These are phyloP conservation scores for Lasioglossum albipes DNA, from an alignment of 1,140 invertebrate species.

Conservation along the genomic window DNA sequence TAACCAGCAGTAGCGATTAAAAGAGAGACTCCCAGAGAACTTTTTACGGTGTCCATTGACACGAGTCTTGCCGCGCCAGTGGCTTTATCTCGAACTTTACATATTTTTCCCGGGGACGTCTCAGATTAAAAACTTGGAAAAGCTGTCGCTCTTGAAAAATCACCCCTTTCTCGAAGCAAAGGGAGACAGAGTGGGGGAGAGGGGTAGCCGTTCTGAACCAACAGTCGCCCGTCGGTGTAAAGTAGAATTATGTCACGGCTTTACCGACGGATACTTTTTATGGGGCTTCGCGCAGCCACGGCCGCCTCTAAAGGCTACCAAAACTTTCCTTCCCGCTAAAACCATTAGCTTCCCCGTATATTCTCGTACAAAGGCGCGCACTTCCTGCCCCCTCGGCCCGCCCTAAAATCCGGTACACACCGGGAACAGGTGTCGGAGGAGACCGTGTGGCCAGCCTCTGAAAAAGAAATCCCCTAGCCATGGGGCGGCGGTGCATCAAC, in stretches of 20 bases:
- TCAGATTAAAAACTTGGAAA: conserved; percentile 9
- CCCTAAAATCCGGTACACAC: conserved; percentile 15
- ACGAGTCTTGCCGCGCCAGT: too few relatives aligned
- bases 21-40: too few relatives aligned
- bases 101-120: neutral
- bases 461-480: conserved; percentile 17
- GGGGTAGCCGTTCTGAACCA: neutral
- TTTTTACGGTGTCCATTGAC: too few relatives aligned
- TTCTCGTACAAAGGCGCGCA: conserved; percentile 41
- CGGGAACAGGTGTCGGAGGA: conserved; percentile 23
- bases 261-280: conserved; percentile 54
- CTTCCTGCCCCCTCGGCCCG: conserved; percentile 15
- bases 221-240: conserved; percentile 39
- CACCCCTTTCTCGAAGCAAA: neutral
- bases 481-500: conserved; percentile 8
- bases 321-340: conserved; percentile 60
- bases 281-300: conserved; percentile 29
- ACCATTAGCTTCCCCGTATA: conserved; percentile 55
- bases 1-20: too few relatives aligned
- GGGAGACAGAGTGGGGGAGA: neutral
- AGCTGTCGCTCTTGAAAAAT: conserved; percentile 9
- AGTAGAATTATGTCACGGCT: conserved; percentile 62
- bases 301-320: conserved; percentile 52
- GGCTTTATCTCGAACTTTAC: neutral
- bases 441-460: neutral